phyloP scores from a whole-genome alignment of 2,113 vertebrate genomes.

The Anolis carolinensis region DNA sequence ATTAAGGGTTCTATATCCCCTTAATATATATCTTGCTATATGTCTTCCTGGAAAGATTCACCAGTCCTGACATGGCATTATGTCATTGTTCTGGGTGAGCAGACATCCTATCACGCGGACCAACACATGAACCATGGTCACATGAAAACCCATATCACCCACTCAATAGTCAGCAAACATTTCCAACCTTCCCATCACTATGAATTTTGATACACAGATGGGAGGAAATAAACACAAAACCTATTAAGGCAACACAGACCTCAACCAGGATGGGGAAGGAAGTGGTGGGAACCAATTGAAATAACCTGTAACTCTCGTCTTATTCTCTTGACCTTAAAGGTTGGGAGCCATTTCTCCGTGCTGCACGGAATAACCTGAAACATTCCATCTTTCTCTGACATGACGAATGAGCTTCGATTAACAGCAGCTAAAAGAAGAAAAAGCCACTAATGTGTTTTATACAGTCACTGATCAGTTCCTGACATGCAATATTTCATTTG shows the following conservation, averaged over 20 bases:
- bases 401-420: conserved; percentile 75
- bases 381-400: conserved; percentile 69
- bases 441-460: conserved; percentile 76
- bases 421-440: conserved; percentile 72
- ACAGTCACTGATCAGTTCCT: conserved; percentile 76
- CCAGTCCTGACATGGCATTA: too few species aligned
- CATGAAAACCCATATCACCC: neutral
- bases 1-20: too few species aligned
- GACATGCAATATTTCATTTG: conserved; percentile 78
- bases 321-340: conserved; percentile 68
- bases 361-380: conserved; percentile 64
- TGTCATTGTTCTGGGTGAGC: neutral
- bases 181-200: neutral
- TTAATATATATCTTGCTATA: too few species aligned
- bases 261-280: neutral
- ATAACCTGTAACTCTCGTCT: conserved; percentile 67
- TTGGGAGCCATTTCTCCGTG: conserved; percentile 64
- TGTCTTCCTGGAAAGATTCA: too few species aligned
- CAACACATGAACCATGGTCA: neutral
- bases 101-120: neutral
- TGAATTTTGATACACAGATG: neutral
- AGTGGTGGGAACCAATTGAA: conserved; percentile 43
- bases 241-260: neutral
- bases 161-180: neutral
- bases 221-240: conserved; percentile 20